Base-by-base conservation (phyloP, 1,140 invertebrate species). In the Anastrepha ludens region DNA sequence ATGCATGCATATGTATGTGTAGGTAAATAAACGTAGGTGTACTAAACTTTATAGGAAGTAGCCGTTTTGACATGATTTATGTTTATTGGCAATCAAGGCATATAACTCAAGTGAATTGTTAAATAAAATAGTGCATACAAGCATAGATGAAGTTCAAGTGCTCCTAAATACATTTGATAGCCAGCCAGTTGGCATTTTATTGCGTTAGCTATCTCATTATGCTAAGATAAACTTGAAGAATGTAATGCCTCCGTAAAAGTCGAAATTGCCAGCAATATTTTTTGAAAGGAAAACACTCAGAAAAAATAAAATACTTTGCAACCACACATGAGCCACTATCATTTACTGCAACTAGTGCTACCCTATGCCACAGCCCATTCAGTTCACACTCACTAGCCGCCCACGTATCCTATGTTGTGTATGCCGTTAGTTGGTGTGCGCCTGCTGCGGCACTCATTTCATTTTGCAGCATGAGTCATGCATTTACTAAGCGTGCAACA, bases 71-170 rank as follows among this genome's bases (percentile, higher is more conserved):
- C 74, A 81, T 81, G 74, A 81, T 81, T 81, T 81, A 81, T 41
- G 74, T 81, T 81, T 81, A 81, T 81, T 81, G 74, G 47, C 74
- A 81, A 81, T 81, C 74, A 81, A 81, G 74, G n/a, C 47, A 29
- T 41, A 81, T 81, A 81, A 81, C 74, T 81, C 74, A 81, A 81
- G 74, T 58, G 44, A 20, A 81, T n/a, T 81, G 47, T 81, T 81
- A 13, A n/a, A 81, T 29, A 50, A 67, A 29, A 2, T 67, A 67
- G 44, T 9, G 47, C 20, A n/a, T 17, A 29, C n/a, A 0, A 4
- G 64, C 67, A 74, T 74, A 55, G 50, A 9, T 62, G n/a, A 29
- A 81, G n/a, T 55, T 20, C 74, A 81, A 81, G 74, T 81, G 74
- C 47, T 41, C 44, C n/a, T 81, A 55, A 50, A 81, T 81, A 41